Conservation (phyloP, 2,888 invertebrate genomes). For the Ethmia dodecea region DNA sequence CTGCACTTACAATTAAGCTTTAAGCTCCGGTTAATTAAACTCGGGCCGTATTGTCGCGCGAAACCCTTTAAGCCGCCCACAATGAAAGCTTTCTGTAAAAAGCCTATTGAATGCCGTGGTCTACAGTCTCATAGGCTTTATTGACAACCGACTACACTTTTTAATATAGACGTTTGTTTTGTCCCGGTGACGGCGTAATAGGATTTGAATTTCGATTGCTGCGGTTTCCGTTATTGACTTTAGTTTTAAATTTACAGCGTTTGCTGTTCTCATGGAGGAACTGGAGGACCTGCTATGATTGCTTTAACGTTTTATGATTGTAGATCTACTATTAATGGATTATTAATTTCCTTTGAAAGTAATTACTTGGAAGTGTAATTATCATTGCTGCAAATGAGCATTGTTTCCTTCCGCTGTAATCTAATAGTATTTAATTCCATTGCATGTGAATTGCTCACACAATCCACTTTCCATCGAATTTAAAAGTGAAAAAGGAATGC, state of each 20-base stretch:
- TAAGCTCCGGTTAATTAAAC: conserved; percentile 75
- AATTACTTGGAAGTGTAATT: no score
- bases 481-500: no score
- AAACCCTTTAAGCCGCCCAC: conserved; percentile 64
- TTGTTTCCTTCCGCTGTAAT: no score
- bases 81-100: conserved; percentile 61
- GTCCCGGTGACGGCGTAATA: conserved; percentile 30
- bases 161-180: conserved; percentile 35
- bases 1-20: conserved; percentile 73
- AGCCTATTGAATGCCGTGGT: conserved; percentile 46
- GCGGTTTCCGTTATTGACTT: conserved; percentile 32
- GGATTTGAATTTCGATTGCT: conserved; percentile 31
- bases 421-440: no score
- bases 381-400: no score
- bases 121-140: conserved; percentile 24
- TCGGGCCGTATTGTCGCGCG: conserved; percentile 61
- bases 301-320: no score
- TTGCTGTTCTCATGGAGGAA: no score
- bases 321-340: no score
- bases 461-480: no score
- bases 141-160: conserved; percentile 39
- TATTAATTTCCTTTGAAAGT: no score
- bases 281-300: no score
- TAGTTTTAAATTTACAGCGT: conserved; percentile 17
- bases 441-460: no score